phyloP scores from a whole-genome alignment of 1,140 invertebrate genomes.

The Magallana ariakensis region DNA sequence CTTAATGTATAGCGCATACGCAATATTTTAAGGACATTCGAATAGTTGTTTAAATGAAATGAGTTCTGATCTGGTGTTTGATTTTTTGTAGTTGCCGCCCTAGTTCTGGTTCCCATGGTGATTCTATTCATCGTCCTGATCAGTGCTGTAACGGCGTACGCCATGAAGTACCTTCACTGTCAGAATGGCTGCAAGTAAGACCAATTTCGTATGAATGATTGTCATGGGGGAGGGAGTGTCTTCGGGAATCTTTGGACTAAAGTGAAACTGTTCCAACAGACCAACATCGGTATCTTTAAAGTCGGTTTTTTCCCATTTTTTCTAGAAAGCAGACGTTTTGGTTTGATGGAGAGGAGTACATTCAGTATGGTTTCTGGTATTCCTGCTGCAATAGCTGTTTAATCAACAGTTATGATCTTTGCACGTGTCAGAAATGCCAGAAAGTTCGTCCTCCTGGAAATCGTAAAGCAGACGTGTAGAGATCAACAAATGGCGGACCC shows the following conservation, averaged over 20 bases:
- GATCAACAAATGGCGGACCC: not conserved
- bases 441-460: not conserved
- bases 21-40: too few relatives aligned
- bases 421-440: not conserved
- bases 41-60: too few relatives aligned
- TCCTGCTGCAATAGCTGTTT: not conserved
- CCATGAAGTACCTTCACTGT: not conserved
- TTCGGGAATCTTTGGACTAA: too few relatives aligned
- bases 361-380: not conserved
- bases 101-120: not conserved
- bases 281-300: too few relatives aligned
- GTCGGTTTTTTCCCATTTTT: not conserved
- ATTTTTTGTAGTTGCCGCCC: not conserved
- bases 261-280: too few relatives aligned
- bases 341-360: not conserved
- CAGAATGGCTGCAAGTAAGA: slow-evolving; percentile 9
- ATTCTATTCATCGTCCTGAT: not conserved
- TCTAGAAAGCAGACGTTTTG: not conserved
- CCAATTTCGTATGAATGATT: not conserved
- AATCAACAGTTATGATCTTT: not conserved
- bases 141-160: not conserved
- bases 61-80: not conserved
- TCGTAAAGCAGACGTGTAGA: not conserved
- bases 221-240: not conserved
- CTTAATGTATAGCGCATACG: too few relatives aligned